Conservation (phyloP, 2,113 vertebrate genomes). For the Pimephales promelas region DNA sequence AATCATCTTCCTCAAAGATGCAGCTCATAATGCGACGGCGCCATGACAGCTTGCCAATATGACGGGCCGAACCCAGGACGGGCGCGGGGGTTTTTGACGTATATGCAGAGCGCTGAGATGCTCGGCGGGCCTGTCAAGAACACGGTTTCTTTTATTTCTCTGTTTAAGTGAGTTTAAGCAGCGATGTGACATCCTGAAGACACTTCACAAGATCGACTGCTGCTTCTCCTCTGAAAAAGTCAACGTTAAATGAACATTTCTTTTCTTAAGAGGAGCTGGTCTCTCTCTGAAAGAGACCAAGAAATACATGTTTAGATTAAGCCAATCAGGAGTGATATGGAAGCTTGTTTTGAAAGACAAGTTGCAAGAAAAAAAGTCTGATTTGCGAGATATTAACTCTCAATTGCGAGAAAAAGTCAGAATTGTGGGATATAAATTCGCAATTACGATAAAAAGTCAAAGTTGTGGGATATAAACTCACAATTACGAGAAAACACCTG, state of each 20-base stretch:
- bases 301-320: not conserved
- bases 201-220: not conserved
- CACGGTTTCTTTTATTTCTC: slow-evolving; percentile 44
- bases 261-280: not conserved
- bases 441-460: fast-evolving
- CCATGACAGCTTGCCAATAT: slow-evolving; percentile 65
- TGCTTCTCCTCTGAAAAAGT: not conserved
- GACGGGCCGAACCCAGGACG: slow-evolving; percentile 33
- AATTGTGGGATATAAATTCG: no score
- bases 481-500: fast-evolving
- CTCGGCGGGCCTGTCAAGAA: slow-evolving; percentile 43
- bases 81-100: slow-evolving; percentile 55
- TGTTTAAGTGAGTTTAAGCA: slow-evolving; percentile 29
- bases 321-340: not conserved
- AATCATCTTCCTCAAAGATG: slow-evolving; percentile 47
- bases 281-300: not conserved
- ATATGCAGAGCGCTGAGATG: slow-evolving; percentile 55
- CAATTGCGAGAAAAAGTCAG: fast-evolving
- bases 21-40: slow-evolving; percentile 38
- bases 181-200: slow-evolving; percentile 11
- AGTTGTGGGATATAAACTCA: no score
- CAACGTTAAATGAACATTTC: not conserved
- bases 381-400: no score
- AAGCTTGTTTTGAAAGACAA: no score
- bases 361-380: no score